Conservation (phyloP, 2,113 vertebrate species). For the Hoplias malabaricus region DNA sequence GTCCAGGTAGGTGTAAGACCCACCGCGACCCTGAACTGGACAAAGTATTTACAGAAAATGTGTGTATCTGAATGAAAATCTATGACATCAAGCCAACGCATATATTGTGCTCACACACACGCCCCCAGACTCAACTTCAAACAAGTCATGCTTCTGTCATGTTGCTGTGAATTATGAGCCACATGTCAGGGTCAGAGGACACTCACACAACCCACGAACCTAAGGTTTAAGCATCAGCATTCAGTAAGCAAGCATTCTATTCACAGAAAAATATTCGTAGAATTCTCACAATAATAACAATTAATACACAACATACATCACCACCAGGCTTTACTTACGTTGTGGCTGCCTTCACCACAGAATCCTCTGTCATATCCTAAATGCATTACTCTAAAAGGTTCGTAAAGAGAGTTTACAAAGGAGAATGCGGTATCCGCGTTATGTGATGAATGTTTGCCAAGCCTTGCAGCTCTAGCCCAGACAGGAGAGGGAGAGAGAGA, state of each 20-base stretch:
- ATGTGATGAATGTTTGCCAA: slow-evolving; percentile 11
- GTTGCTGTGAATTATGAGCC: not conserved
- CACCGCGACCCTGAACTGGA: no score
- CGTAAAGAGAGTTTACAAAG: slow-evolving; percentile 13
- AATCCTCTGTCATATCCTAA: slow-evolving; percentile 32
- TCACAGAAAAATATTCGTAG: not conserved
- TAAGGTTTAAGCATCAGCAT: no score
- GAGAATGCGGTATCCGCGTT: slow-evolving; percentile 19
- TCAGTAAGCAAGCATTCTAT: not conserved
- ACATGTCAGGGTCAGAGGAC: not conserved
- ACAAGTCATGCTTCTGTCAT: not conserved
- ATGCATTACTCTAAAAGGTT: slow-evolving; percentile 28
- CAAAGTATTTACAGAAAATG: no score
- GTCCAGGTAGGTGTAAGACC: no score
- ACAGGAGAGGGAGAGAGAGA: slow-evolving; percentile 21
- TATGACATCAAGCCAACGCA: no score
- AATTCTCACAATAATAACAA: not conserved
- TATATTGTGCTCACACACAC: not conserved
- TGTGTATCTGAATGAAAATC: no score
- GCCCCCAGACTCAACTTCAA: not conserved
- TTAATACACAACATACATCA: not conserved
- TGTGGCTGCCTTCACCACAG: slow-evolving; percentile 15
- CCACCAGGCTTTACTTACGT: slow-evolving; percentile 31
- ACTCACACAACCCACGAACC: no score
- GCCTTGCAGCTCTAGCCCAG: slow-evolving; percentile 34